Evolutionary conservation across 2,113 vertebrate species (phyloP).

Genomic region (Alosa alosa): DNA sequence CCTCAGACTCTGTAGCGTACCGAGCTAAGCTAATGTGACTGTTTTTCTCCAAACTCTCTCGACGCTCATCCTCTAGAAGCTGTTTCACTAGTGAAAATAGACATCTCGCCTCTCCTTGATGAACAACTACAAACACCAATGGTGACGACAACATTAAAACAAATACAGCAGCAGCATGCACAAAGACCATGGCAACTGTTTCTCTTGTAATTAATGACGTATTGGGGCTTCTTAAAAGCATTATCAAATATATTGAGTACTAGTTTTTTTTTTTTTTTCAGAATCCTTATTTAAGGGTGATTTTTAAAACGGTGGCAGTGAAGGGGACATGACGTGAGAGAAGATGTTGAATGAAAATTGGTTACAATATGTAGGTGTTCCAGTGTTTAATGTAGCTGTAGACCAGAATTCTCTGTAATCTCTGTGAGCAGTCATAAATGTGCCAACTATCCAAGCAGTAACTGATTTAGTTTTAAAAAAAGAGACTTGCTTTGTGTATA

Average conservation of each 20-base stretch:
- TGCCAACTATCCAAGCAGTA: constrained; percentile 93
- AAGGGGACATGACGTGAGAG: not conserved
- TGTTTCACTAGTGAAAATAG: constrained; percentile 24
- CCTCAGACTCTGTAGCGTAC: constrained; percentile 22
- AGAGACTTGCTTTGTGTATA: constrained; percentile 82
- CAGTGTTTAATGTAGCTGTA: constrained; percentile 81
- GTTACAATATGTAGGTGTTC: constrained; percentile 67
- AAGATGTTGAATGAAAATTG: constrained; percentile 36
- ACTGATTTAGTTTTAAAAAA: constrained; percentile 69
- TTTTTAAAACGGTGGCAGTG: constrained; percentile 5
- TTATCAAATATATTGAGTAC: constrained; percentile 53
- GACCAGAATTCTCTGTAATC: constrained; percentile 76
- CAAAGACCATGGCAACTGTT: constrained; percentile 69
- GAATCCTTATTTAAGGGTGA: constrained; percentile 43
- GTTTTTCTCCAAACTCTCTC: constrained; percentile 18
- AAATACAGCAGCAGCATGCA: constrained; percentile 57
- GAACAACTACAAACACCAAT: not conserved
- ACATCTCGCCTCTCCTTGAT: constrained; percentile 24
- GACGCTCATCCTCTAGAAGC: constrained; percentile 34
- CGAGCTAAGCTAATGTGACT: constrained; percentile 32
- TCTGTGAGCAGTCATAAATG: constrained; percentile 82
- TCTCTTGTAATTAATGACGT: constrained; percentile 50
- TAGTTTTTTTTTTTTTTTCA: constrained; percentile 49
- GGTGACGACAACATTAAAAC: constrained; percentile 23
- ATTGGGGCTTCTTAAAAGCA: constrained; percentile 38